These are phyloP conservation scores for Tokudaia tokunoshimensis DNA, from an alignment of 2,797 vertebrate genomes.

Conservation along the genomic window DNA sequence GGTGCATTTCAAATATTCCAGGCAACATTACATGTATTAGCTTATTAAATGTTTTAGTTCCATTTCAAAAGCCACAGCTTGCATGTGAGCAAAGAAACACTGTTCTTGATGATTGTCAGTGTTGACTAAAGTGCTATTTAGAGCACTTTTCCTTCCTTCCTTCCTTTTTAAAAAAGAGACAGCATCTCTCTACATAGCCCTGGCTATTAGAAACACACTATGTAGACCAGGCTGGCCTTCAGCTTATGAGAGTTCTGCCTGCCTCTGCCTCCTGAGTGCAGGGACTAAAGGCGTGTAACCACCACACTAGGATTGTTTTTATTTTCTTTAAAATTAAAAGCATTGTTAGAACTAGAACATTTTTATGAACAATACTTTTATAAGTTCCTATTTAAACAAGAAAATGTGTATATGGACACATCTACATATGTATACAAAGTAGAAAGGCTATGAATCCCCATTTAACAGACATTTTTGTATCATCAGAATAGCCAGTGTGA, in stretches of 20 bases:
- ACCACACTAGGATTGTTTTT: neutral
- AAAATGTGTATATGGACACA: neutral
- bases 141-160: neutral
- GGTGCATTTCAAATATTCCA: neutral
- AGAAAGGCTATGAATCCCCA: neutral
- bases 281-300: neutral
- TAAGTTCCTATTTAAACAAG: neutral
- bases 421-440: neutral
- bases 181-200: neutral
- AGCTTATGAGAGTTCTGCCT: neutral
- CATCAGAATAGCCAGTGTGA: neutral
- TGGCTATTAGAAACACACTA: neutral
- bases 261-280: neutral
- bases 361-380: constrained; percentile 20
- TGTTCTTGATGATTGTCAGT: neutral
- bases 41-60: constrained; percentile 30
- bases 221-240: neutral
- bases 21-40: neutral
- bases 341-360: constrained; percentile 4
- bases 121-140: neutral
- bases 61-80: neutral
- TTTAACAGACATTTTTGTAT: neutral
- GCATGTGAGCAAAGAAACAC: neutral
- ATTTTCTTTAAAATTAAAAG: constrained; percentile 20
- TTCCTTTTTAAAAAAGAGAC: neutral